Conservation (phyloP, 30 jellyfish, hydroid and myxozoan species). For the Clytia hemisphaerica region DNA sequence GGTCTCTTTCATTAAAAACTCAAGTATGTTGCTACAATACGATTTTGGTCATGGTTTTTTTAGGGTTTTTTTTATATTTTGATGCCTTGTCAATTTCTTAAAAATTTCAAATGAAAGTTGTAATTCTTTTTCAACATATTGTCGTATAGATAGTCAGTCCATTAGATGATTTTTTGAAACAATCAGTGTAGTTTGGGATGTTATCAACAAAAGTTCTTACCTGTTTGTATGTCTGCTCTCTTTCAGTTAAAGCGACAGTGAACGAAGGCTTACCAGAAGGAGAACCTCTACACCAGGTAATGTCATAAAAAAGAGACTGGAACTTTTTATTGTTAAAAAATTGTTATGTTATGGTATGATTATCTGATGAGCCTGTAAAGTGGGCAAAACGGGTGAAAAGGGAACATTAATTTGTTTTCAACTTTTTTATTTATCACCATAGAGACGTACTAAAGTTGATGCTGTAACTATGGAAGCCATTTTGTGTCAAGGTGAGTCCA, state of each 20-base stretch:
- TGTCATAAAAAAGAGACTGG: not conserved
- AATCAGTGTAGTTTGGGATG: not conserved
- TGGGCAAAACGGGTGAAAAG: not conserved
- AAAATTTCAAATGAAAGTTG: too few relatives aligned
- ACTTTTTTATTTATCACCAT: not conserved
- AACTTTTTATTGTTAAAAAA: not conserved
- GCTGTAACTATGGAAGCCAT: conserved; percentile 93
- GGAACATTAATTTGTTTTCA: not conserved
- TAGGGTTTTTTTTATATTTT: too few relatives aligned
- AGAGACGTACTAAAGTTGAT: conserved; percentile 89
- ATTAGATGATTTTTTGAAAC: not conserved
- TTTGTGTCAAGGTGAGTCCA: conserved; percentile 63
- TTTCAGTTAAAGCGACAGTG: conserved; percentile 43
- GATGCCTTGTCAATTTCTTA: too few relatives aligned
- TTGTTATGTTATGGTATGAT: not conserved
- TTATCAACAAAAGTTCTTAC: not conserved
- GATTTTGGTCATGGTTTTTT: too few relatives aligned
- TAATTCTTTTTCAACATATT: too few relatives aligned
- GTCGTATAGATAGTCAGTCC: not conserved
- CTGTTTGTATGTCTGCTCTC: not conserved
- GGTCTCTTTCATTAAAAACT: conserved; percentile 47
- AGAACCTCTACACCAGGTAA: conserved; percentile 68
- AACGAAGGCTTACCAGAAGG: conserved; percentile 76
- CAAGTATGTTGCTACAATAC: conserved; percentile 29
- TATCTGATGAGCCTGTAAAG: too few relatives aligned